Conservation (phyloP, 2,797 vertebrate genomes). For the Malacoraja senta region DNA sequence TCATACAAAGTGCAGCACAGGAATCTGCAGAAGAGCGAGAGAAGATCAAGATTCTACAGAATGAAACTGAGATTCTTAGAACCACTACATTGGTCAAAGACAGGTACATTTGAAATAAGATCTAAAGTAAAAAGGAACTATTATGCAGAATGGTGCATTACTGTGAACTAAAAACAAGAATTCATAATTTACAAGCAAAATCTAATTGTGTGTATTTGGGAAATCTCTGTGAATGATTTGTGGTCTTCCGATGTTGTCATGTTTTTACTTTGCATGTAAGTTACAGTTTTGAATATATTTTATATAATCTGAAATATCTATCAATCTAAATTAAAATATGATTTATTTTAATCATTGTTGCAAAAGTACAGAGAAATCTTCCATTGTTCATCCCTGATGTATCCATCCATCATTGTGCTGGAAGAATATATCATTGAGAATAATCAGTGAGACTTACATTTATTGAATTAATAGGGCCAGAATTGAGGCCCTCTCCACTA, state of each 20-base stretch:
- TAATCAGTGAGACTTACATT: too few relatives aligned
- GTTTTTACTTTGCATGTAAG: background rate
- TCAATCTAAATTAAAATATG: background rate
- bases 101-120: slow-evolving; percentile 59
- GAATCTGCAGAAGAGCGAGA: slow-evolving; percentile 63
- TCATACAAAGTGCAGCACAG: slow-evolving; percentile 66
- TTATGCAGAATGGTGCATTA: too few relatives aligned
- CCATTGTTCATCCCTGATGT: background rate
- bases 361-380: background rate
- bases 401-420: background rate
- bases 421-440: background rate
- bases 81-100: slow-evolving; percentile 60
- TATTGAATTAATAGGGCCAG: background rate
- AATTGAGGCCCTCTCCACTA: background rate
- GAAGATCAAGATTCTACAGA: slow-evolving; percentile 63
- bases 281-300: background rate
- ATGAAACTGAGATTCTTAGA: slow-evolving; percentile 70
- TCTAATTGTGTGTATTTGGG: background rate
- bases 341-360: background rate
- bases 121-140: background rate
- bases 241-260: background rate
- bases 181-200: background rate
- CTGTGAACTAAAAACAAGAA: background rate
- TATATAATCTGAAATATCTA: background rate
- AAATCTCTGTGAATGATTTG: background rate